These are phyloP conservation scores for Ophioderma brevispina DNA, from an alignment of 35 echinoderm and acorn worm species.

Conservation along the genomic window DNA sequence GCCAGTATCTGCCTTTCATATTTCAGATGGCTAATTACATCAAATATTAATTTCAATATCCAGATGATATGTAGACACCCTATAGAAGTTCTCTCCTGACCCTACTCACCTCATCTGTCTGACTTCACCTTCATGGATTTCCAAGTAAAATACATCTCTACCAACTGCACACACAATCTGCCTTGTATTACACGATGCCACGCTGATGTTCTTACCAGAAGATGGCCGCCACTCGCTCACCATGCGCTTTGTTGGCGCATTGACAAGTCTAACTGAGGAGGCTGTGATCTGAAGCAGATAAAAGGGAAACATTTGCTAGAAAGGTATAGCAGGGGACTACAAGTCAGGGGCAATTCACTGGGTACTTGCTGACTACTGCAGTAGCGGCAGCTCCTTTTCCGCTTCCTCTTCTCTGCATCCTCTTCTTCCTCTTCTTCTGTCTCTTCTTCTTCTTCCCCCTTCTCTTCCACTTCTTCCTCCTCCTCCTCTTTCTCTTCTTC, in stretches of 20 bases:
- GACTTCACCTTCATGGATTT: conserved; percentile 86
- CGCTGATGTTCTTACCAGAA: conserved; percentile 90
- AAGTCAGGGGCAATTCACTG: too few species aligned
- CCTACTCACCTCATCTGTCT: conserved; percentile 86
- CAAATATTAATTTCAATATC: too few species aligned
- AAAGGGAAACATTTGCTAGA: too few species aligned
- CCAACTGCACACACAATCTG: conserved; percentile 87
- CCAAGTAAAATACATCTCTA: conserved; percentile 81
- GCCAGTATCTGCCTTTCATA: too few species aligned
- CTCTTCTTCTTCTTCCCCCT: too few species aligned
- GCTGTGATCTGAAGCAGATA: conserved; percentile 64
- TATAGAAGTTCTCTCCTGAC: too few species aligned
- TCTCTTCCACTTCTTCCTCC: not conserved
- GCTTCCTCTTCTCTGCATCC: not conserved
- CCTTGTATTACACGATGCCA: conserved; percentile 80
- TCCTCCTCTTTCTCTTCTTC: not conserved
- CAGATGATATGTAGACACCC: too few species aligned
- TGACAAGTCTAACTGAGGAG: conserved; percentile 84
- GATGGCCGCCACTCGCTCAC: conserved; percentile 85
- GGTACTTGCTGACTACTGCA: too few species aligned
- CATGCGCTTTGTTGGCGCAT: conserved; percentile 73
- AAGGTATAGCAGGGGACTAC: too few species aligned
- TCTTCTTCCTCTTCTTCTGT: too few species aligned
- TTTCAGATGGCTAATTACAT: too few species aligned
- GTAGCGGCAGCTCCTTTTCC: too few species aligned